These are phyloP conservation scores for Telmatochromis sp. DNA, from an alignment of 2,113 vertebrate species.

Conservation along the genomic window DNA sequence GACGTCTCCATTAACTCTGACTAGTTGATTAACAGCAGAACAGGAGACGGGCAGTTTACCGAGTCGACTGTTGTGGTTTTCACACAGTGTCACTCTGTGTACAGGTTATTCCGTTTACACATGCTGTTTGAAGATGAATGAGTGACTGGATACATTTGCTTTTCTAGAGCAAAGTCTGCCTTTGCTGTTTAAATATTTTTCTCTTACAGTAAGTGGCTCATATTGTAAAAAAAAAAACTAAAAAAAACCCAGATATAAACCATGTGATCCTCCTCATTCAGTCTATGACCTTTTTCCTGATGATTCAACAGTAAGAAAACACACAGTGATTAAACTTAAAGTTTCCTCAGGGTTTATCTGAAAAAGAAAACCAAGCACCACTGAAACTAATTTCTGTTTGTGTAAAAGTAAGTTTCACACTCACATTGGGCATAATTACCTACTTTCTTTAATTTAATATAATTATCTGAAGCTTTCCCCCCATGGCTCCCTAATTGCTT, in stretches of 20 bases:
- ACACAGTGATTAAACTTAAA: not conserved
- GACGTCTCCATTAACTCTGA: slow-evolving; percentile 47
- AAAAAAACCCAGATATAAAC: not conserved
- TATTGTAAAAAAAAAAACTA: not conserved
- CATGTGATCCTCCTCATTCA: not conserved
- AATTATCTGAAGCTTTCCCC: not conserved
- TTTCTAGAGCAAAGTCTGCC: not conserved
- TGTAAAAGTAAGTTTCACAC: slow-evolving; percentile 1
- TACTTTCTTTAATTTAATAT: slow-evolving; percentile 25
- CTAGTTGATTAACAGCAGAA: slow-evolving; percentile 58
- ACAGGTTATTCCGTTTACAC: slow-evolving; percentile 22
- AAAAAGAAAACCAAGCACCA: not conserved
- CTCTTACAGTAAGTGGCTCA: not conserved
- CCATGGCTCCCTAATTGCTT: not conserved
- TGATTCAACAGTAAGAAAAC: not conserved
- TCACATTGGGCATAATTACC: slow-evolving; percentile 33
- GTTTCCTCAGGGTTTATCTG: slow-evolving; percentile 1
- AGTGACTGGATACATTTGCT: not conserved
- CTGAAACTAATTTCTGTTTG: not conserved
- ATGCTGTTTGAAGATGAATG: not conserved
- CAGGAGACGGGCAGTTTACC: slow-evolving; percentile 17
- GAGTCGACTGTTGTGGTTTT: slow-evolving; percentile 46
- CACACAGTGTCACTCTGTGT: slow-evolving; percentile 21
- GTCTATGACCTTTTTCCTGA: not conserved
- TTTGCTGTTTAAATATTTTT: not conserved